Evolutionary conservation across 2,113 vertebrate genomes (phyloP).

Genomic region (Pagrus major): DNA sequence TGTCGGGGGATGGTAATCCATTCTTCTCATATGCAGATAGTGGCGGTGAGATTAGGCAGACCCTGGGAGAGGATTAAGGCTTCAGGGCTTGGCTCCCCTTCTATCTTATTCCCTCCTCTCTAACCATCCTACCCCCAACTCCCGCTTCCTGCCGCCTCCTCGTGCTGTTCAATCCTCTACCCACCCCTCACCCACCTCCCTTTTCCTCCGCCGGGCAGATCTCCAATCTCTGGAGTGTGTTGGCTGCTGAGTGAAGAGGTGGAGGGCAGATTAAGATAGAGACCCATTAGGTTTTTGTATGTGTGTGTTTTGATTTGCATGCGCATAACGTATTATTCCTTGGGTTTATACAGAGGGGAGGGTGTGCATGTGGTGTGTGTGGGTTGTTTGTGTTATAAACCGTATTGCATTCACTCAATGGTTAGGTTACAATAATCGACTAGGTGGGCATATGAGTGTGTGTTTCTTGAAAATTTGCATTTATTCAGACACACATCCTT

Average conservation of each 20-base stretch:
- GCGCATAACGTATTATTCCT: neutral
- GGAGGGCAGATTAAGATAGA: conserved; percentile 59
- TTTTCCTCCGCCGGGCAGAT: conserved; percentile 40
- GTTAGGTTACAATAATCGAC: conserved; percentile 37
- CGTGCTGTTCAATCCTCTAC: conserved; percentile 45
- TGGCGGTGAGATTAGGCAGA: conserved; percentile 77
- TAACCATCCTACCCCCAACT: conserved; percentile 43
- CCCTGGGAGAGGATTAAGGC: conserved; percentile 77
- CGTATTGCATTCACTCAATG: conserved; percentile 16
- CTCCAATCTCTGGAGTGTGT: conserved; percentile 63
- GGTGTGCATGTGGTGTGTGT: neutral
- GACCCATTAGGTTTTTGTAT: conserved; percentile 47
- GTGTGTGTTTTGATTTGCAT: conserved; percentile 49
- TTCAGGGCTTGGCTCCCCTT: conserved; percentile 56
- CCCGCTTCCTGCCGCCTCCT: conserved; percentile 45
- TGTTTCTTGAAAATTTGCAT: conserved; percentile 46
- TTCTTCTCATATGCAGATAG: conserved; percentile 79
- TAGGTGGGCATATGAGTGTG: conserved; percentile 11
- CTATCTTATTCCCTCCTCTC: conserved; percentile 63
- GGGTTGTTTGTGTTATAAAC: conserved; percentile 33
- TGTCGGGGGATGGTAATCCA: conserved; percentile 78
- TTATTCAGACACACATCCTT: neutral
- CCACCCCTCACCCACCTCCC: conserved; percentile 40
- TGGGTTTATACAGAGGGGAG: neutral
- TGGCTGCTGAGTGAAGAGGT: conserved; percentile 58